Evolutionary conservation across 1,140 invertebrate species (phyloP).

Genomic region (Drosophila kurseongensis): DNA sequence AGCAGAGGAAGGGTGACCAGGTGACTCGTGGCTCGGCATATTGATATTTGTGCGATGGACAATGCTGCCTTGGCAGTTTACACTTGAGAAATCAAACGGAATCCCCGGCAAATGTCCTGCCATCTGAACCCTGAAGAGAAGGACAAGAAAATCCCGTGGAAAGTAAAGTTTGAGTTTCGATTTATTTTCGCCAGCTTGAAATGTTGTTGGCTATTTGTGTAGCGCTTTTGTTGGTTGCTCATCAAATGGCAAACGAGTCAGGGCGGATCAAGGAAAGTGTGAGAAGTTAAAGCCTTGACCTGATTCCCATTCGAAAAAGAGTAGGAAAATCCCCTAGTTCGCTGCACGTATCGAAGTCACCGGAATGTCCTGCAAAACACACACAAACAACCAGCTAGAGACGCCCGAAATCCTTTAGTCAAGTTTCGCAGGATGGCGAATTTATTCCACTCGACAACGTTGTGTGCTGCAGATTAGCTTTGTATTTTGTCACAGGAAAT

Average conservation of each 20-base stretch:
- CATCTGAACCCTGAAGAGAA: constrained; percentile 42
- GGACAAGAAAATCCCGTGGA: constrained; percentile 16
- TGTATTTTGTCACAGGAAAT: constrained; percentile 83
- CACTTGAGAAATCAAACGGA: constrained; percentile 80
- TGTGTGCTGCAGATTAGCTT: constrained; percentile 74
- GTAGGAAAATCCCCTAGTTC: constrained; percentile 35
- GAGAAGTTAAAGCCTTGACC: constrained; percentile 76
- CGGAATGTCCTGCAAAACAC: constrained; percentile 33
- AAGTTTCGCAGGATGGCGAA: constrained; percentile 55
- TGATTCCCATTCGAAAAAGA: constrained; percentile 23
- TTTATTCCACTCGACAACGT: constrained; percentile 42
- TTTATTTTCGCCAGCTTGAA: constrained; percentile 71
- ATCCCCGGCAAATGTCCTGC: constrained; percentile 70
- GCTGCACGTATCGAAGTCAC: constrained; percentile 70
- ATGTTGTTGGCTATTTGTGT: constrained; percentile 62
- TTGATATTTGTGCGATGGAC: constrained; percentile 71
- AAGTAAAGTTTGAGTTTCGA: constrained; percentile 70
- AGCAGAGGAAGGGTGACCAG: neutral
- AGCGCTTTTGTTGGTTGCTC: constrained; percentile 64
- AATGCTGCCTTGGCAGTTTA: constrained; percentile 60
- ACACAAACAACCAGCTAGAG: neutral
- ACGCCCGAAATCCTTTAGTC: constrained; percentile 64
- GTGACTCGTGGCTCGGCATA: constrained; percentile 49
- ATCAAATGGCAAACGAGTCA: constrained; percentile 73
- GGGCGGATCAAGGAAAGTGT: constrained; percentile 44